These are phyloP conservation scores for Synergus japonicus DNA, from an alignment of 2,888 invertebrate genomes.

Conservation along the genomic window DNA sequence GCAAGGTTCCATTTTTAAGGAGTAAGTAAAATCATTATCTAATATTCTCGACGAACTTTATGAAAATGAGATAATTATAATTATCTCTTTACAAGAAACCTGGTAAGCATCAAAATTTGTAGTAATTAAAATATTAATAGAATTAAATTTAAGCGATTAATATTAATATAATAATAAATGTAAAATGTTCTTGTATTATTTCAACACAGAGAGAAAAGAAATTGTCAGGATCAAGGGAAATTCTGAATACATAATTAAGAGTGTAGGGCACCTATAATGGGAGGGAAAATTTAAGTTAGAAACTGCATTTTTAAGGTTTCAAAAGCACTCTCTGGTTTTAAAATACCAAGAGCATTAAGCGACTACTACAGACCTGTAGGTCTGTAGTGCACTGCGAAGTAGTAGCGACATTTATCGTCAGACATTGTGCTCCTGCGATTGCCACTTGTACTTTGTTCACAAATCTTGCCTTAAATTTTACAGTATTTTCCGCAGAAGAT, in stretches of 20 bases:
- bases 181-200: background rate
- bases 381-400: conserved; percentile 3
- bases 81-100: background rate
- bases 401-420: conserved; percentile 31
- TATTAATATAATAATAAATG: too few species aligned
- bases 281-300: background rate
- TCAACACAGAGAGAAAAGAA: background rate
- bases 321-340: conserved; percentile 11
- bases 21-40: background rate
- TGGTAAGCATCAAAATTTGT: background rate
- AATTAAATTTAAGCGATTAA: background rate
- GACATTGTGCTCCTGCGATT: conserved; percentile 32
- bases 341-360: conserved; percentile 18
- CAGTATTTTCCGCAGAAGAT: background rate
- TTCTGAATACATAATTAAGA: conserved; percentile 20
- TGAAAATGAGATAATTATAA: background rate
- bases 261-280: background rate
- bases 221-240: background rate
- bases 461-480: conserved; percentile 19
- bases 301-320: conserved; percentile 15
- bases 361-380: background rate
- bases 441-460: conserved; percentile 29
- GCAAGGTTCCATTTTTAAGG: conserved; percentile 13
- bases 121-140: background rate
- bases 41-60: background rate